Conservation (phyloP, 2,888 invertebrate genomes). For the Coecobrya sp. region DNA sequence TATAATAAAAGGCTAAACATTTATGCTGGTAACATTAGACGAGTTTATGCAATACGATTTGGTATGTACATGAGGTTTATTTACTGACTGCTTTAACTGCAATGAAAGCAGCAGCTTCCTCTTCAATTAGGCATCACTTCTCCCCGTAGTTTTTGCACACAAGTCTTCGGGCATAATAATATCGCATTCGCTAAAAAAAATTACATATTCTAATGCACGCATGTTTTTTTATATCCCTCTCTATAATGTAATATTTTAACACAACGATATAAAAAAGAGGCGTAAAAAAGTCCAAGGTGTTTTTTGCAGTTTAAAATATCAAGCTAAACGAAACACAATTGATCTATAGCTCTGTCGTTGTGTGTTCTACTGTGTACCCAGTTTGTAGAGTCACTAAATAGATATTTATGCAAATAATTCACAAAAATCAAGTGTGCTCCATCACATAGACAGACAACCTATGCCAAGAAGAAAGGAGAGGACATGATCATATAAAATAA, state of each 20-base stretch:
- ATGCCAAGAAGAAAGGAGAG: conserved; percentile 15
- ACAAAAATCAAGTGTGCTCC: conserved; percentile 41
- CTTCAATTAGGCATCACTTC: neutral
- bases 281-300: conserved; percentile 27
- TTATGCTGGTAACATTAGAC: no score
- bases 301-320: conserved; percentile 17
- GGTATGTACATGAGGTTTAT: no score
- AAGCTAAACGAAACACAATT: neutral
- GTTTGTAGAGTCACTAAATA: conserved; percentile 64
- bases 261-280: conserved; percentile 9
- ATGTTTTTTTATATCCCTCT: conserved; percentile 41
- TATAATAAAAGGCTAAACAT: no score
- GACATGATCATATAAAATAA: neutral
- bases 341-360: neutral
- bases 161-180: neutral
- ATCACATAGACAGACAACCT: neutral
- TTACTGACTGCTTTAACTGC: no score
- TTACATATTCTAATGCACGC: conserved; percentile 62
- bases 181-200: conserved; percentile 21
- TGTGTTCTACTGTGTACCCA: conserved; percentile 1
- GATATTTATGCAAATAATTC: conserved; percentile 74
- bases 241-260: neutral
- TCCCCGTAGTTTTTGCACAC: neutral
- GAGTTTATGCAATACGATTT: no score
- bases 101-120: no score